A percentile compares a stretch with the other conserved stretches of the same genome.
Evolutionary conservation across 35 echinoderm and acorn worm species (phyloP).

Genomic region (Apostichopus californicus): DNA sequence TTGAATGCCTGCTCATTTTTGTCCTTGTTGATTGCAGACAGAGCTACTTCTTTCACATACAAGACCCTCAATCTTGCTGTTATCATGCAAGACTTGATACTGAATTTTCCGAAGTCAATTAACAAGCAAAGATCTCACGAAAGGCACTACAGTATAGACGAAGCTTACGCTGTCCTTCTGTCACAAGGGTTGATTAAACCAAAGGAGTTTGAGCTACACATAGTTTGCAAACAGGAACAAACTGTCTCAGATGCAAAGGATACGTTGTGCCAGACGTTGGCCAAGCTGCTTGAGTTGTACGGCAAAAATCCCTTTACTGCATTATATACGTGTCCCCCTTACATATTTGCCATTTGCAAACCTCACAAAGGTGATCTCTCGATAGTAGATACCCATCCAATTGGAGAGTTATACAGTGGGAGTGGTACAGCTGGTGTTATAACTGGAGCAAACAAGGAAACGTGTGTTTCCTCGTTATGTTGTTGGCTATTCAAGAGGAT

Average conservation of each 20-base stretch:
- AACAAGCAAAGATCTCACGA: neutral
- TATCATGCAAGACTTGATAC: slow-evolving; percentile 4
- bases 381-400: slow-evolving; percentile 17
- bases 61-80: neutral
- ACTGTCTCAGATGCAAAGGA: neutral
- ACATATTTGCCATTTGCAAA: slow-evolving; percentile 4
- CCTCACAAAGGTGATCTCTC: neutral
- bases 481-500: neutral
- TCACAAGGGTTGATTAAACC: neutral
- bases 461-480: neutral
- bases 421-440: neutral
- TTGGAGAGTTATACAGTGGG: neutral
- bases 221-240: neutral
- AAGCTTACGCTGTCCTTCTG: neutral
- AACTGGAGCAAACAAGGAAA: neutral
- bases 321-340: neutral
- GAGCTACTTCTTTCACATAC: neutral
- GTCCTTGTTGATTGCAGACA: neutral
- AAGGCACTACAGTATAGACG: slow-evolving; percentile 1
- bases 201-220: neutral
- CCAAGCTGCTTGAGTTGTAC: neutral
- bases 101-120: neutral
- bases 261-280: neutral
- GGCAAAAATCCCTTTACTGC: neutral
- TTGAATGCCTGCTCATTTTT: slow-evolving; percentile 23